Evolutionary conservation across 2,113 vertebrate genomes (phyloP).

Genomic region (Xenus cinereus): DNA sequence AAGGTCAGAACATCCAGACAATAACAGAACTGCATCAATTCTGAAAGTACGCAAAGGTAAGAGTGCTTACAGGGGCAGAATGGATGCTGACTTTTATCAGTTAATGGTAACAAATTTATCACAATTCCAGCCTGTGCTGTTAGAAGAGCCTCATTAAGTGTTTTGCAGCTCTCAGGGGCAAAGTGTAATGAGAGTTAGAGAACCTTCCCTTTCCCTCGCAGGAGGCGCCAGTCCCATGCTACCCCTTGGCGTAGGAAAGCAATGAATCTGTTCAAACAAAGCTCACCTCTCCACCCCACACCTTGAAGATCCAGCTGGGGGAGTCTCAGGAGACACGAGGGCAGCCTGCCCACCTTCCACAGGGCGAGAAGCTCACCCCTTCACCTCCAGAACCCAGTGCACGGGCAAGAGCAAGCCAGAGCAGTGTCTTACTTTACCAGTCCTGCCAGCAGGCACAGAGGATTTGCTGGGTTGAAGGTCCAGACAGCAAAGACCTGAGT

Average conservation of each 20-base stretch:
- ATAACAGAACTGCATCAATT: not conserved
- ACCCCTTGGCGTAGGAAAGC: not conserved
- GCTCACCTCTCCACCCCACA: not conserved
- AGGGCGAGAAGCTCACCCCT: not conserved
- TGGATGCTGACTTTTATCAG: not conserved
- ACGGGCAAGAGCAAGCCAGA: not conserved
- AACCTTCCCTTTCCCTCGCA: not conserved
- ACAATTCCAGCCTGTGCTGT: not conserved
- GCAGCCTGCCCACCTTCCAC: not conserved
- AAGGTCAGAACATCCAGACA: not conserved
- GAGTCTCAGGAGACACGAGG: not conserved
- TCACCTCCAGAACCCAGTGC: not conserved
- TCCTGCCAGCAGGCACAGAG: not conserved
- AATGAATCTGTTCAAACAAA: not conserved
- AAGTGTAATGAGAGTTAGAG: not conserved
- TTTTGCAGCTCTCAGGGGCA: not conserved
- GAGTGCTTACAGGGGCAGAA: not conserved
- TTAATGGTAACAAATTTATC: constrained; percentile 13
- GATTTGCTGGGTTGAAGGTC: not conserved
- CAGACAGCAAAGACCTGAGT: not conserved
- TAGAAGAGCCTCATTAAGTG: not conserved
- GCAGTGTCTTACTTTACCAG: not conserved
- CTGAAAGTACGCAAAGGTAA: not conserved
- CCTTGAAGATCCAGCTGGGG: not conserved
- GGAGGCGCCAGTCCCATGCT: not conserved